Conservation (phyloP, 2,113 vertebrate genomes). For the Catagonus wagneri region DNA sequence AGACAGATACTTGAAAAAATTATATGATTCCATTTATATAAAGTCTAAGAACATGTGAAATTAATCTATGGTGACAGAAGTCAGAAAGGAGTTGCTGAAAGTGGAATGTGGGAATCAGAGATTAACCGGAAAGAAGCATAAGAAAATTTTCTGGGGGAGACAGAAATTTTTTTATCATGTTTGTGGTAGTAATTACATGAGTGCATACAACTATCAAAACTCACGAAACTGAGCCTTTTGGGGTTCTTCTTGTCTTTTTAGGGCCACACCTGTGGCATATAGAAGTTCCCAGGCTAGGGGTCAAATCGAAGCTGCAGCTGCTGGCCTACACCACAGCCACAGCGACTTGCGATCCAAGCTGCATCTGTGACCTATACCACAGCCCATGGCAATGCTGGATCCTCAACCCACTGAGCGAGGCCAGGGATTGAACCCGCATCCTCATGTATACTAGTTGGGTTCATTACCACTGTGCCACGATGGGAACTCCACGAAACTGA, state of each 20-base stretch:
- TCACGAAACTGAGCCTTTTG: background rate
- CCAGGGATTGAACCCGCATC: no score
- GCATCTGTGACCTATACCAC: no score
- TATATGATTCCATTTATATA: background rate
- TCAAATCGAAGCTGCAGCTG: no score
- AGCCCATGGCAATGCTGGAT: no score
- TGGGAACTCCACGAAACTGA: background rate
- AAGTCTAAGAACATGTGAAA: constrained; percentile 40
- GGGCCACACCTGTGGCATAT: no score
- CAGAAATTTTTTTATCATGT: constrained; percentile 1
- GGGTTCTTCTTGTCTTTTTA: no score
- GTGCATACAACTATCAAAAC: background rate
- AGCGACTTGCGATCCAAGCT: no score
- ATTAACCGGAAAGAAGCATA: background rate
- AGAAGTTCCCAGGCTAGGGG: no score
- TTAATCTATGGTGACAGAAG: constrained; percentile 11
- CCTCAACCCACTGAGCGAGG: no score
- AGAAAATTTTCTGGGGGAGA: background rate
- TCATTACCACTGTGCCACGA: no score
- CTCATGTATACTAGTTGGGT: no score
- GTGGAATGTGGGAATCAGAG: background rate
- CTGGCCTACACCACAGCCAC: no score
- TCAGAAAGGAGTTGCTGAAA: background rate
- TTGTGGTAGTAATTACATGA: background rate
- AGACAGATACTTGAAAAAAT: background rate